Conservation (phyloP, 2,113 vertebrate species). For the Ondatra zibethicus region DNA sequence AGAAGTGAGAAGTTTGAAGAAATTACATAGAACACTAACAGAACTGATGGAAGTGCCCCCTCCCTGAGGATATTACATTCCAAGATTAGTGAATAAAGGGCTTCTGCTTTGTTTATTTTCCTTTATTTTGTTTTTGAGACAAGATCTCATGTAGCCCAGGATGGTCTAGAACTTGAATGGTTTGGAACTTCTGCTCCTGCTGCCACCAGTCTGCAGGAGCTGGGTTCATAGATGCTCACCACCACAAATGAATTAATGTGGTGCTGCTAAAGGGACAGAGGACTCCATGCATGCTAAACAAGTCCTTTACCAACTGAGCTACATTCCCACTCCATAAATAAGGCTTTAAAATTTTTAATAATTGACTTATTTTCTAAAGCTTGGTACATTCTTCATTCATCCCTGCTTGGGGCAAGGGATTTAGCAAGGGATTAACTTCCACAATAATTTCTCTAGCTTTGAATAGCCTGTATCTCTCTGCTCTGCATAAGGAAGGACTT, state of each 20-base stretch:
- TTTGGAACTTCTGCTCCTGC: background rate
- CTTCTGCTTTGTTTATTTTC: background rate
- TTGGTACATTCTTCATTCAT: conserved; percentile 59
- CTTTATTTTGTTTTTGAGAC: background rate
- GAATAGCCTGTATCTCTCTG: conserved; percentile 45
- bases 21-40: background rate
- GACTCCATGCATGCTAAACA: too few species aligned
- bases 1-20: background rate
- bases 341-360: conserved; percentile 11
- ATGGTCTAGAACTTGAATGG: background rate
- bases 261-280: too few species aligned
- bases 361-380: conserved; percentile 64
- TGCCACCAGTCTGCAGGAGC: background rate
- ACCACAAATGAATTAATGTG: background rate
- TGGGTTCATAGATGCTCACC: background rate
- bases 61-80: background rate
- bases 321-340: background rate
- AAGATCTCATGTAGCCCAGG: background rate
- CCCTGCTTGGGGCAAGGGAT: background rate
- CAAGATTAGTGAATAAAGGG: background rate
- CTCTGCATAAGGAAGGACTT: conserved; percentile 48
- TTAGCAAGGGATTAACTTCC: conserved; percentile 60
- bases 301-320: background rate
- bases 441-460: conserved; percentile 36
- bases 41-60: background rate